Conservation (phyloP, 2,888 invertebrate genomes). For the Cheilosia soror region DNA sequence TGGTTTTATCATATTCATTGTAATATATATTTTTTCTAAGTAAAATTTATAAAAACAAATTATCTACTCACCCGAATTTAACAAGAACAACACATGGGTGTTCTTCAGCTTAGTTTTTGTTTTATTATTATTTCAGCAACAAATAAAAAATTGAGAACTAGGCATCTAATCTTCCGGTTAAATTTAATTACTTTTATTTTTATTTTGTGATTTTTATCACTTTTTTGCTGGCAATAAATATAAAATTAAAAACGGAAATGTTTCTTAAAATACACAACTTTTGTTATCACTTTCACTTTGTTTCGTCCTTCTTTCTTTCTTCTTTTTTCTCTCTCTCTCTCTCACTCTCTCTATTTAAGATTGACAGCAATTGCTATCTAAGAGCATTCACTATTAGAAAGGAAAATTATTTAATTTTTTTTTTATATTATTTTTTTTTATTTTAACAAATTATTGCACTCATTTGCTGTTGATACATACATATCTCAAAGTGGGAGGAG, state of each 20-base stretch:
- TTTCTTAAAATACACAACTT: slow-evolving; percentile 35
- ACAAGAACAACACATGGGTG: slow-evolving; percentile 69
- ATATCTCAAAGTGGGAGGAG: slow-evolving; percentile 48
- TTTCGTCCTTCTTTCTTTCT: slow-evolving; percentile 36
- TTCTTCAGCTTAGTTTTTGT: slow-evolving; percentile 48
- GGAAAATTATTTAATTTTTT: slow-evolving; percentile 17
- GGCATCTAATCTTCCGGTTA: slow-evolving; percentile 22
- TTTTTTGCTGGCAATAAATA: slow-evolving; percentile 34
- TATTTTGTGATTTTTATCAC: slow-evolving; percentile 24
- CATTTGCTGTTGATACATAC: slow-evolving; percentile 57
- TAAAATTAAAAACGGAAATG: slow-evolving; percentile 18
- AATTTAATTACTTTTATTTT: slow-evolving; percentile 6
- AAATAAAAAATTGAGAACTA: slow-evolving; percentile 22
- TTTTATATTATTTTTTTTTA: slow-evolving; percentile 9
- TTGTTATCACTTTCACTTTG: slow-evolving; percentile 59
- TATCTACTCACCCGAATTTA: slow-evolving; percentile 71
- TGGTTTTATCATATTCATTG: background rate
- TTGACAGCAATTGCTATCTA: slow-evolving; percentile 21
- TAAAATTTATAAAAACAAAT: slow-evolving; percentile 16
- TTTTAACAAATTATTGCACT: slow-evolving; percentile 55
- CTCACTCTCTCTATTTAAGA: background rate
- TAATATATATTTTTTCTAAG: background rate
- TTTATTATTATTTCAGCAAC: slow-evolving; percentile 65
- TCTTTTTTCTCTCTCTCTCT: slow-evolving; percentile 20
- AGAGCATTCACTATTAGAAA: slow-evolving; percentile 15